These are phyloP conservation scores for Pristis pectinata DNA, from an alignment of 2,797 vertebrate genomes.

Conservation along the genomic window DNA sequence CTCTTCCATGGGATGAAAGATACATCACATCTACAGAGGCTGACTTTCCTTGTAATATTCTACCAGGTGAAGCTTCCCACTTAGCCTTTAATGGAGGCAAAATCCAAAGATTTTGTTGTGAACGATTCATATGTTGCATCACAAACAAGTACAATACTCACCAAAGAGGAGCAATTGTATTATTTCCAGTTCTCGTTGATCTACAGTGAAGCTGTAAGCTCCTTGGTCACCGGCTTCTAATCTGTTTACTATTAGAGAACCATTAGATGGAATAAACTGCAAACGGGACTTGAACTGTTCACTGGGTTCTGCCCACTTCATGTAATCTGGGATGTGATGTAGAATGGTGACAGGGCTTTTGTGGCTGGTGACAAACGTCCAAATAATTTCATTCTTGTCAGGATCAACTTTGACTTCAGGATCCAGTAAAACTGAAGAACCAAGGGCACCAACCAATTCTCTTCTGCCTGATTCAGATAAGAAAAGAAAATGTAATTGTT, in stretches of 20 bases:
- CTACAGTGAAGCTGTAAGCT: background rate
- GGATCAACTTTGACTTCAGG: background rate
- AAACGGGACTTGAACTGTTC: background rate
- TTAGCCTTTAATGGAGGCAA: no score
- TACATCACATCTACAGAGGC: no score
- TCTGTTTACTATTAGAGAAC: background rate
- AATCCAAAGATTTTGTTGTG: no score
- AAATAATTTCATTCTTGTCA: background rate
- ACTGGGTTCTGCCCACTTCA: background rate
- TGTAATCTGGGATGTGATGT: background rate
- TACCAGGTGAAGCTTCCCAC: no score
- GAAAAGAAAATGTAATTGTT: background rate
- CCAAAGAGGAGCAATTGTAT: no score
- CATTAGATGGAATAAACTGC: background rate
- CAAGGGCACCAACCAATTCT: background rate
- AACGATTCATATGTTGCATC: no score
- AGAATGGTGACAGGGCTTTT: background rate
- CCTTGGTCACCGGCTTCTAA: background rate
- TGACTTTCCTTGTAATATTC: no score
- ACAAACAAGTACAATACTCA: no score
- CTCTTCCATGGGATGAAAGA: no score
- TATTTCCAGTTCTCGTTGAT: no score
- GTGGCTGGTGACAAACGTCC: background rate
- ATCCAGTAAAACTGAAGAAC: constrained; percentile 6
- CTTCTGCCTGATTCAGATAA: background rate